A percentile compares a stretch with the other conserved stretches of the same genome.
phyloP scores from a whole-genome alignment of 2,113 vertebrate species.

The Hemiprocne comata region DNA sequence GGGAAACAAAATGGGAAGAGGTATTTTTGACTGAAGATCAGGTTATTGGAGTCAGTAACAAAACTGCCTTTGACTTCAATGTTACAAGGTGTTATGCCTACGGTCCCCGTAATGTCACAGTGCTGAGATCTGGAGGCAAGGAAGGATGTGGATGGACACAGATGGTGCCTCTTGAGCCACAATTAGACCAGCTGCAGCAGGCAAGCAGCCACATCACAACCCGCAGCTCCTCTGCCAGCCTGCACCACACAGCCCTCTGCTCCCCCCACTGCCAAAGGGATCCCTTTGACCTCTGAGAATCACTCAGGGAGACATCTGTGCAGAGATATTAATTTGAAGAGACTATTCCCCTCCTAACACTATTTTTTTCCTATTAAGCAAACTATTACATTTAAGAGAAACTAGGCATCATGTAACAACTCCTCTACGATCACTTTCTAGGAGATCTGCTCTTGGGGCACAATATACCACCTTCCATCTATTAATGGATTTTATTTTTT shows the following conservation, averaged over 20 bases:
- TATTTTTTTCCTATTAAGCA: background rate
- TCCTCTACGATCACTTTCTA: background rate
- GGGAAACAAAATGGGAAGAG: background rate
- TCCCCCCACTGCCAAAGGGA: accelerated
- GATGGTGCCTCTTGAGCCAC: background rate
- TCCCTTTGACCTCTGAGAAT: background rate
- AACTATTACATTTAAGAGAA: background rate
- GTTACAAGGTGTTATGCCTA: accelerated
- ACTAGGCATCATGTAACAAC: background rate
- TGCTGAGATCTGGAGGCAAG: background rate
- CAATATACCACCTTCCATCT: background rate
- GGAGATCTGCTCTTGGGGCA: background rate
- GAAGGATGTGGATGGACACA: background rate
- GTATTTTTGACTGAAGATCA: background rate
- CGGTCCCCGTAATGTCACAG: accelerated
- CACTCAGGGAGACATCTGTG: background rate
- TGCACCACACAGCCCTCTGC: background rate
- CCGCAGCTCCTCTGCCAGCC: background rate
- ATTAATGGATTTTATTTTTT: background rate
- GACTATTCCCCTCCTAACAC: accelerated
- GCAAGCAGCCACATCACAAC: accelerated
- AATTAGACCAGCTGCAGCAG: accelerated
- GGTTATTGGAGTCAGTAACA: background rate
- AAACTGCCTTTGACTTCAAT: background rate
- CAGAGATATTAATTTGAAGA: background rate